phyloP scores from a whole-genome alignment of 1,140 invertebrate genomes.

The Paraescarpia echinospica region DNA sequence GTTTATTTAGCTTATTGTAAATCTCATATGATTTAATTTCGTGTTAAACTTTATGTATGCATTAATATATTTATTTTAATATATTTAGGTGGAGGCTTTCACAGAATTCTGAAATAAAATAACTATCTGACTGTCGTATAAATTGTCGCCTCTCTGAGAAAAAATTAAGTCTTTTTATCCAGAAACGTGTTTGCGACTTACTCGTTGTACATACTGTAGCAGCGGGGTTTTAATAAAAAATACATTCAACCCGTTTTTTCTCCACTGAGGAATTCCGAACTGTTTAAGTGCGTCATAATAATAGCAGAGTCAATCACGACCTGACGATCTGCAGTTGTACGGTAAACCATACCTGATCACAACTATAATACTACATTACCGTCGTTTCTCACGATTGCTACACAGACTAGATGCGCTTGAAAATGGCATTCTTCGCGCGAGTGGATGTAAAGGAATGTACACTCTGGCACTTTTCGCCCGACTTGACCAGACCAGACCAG shows the following conservation, averaged over 20 bases:
- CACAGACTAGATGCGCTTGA: neutral
- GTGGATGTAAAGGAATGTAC: too few relatives aligned
- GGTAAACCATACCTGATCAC: too few relatives aligned
- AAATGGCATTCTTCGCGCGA: neutral
- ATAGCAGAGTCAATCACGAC: neutral
- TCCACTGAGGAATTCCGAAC: neutral
- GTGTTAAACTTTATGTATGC: too few relatives aligned
- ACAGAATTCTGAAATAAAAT: neutral
- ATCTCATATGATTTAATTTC: too few relatives aligned
- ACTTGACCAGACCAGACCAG: too few relatives aligned
- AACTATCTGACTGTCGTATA: neutral
- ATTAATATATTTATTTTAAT: too few relatives aligned
- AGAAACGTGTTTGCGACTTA: neutral
- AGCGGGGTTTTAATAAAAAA: neutral
- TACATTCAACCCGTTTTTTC: neutral
- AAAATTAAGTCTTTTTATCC: neutral
- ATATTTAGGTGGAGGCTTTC: too few relatives aligned
- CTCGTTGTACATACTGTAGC: neutral
- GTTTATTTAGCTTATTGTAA: too few relatives aligned
- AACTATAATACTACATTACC: too few relatives aligned
- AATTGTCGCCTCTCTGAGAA: neutral
- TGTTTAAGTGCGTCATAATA: neutral
- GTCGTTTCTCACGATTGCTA: too few relatives aligned
- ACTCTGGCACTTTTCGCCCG: too few relatives aligned
- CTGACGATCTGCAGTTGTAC: neutral